These are phyloP conservation scores for Mastomys coucha DNA, from an alignment of 2,113 vertebrate genomes.

Conservation along the genomic window DNA sequence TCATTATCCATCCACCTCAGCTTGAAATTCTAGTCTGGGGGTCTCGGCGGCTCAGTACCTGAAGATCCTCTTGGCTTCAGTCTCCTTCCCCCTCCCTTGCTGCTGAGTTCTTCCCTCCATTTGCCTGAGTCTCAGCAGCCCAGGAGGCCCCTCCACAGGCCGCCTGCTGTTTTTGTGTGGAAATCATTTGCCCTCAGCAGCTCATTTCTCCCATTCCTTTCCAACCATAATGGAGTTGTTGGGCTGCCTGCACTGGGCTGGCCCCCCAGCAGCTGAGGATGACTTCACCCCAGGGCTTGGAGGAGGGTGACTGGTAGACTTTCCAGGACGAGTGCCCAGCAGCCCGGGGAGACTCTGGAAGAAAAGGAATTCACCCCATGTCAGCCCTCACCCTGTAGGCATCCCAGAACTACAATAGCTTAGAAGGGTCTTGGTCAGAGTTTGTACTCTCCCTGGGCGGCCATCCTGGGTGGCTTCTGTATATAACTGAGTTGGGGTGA, in stretches of 20 bases:
- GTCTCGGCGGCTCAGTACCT: background rate
- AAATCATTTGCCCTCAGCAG: constrained; percentile 69
- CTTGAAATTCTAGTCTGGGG: background rate
- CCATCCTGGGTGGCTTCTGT: background rate
- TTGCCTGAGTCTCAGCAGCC: background rate
- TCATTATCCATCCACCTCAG: background rate
- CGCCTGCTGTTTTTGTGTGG: constrained; percentile 68
- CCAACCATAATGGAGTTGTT: constrained; percentile 68
- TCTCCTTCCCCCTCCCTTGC: background rate
- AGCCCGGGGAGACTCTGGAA: background rate
- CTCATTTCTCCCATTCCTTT: constrained; percentile 83
- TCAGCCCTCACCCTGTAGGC: background rate
- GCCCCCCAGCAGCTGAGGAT: background rate
- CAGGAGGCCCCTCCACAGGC: constrained; percentile 30
- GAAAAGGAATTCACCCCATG: background rate
- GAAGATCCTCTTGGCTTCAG: background rate
- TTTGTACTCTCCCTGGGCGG: background rate
- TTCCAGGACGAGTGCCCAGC: background rate
- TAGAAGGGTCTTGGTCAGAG: background rate
- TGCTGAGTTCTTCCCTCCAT: background rate
- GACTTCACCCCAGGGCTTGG: constrained; percentile 3
- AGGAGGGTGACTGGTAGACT: background rate
- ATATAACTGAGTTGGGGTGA: background rate
- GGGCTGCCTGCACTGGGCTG: constrained; percentile 22
- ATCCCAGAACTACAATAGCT: background rate